phyloP scores from a whole-genome alignment of 2,888 invertebrate genomes.

The Ypsolopha sequella region DNA sequence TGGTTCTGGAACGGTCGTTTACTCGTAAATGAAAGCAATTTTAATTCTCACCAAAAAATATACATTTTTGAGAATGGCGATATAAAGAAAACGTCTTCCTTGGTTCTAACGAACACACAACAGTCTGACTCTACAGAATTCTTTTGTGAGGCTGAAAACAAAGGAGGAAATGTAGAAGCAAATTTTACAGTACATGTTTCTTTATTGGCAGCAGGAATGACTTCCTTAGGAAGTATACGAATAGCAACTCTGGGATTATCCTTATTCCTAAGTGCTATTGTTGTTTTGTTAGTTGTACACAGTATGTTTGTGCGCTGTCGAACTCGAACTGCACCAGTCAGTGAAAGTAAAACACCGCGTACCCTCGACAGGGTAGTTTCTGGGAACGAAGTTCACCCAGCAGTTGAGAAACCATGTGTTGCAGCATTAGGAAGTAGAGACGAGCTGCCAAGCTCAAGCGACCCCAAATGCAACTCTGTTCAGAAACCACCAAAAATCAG shows the following conservation, averaged over 20 bases:
- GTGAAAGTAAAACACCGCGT: slow-evolving; percentile 82
- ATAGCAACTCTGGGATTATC: slow-evolving; percentile 89
- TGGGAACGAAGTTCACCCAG: slow-evolving; percentile 61
- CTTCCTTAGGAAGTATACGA: slow-evolving; percentile 85
- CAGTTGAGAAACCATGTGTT: slow-evolving; percentile 66
- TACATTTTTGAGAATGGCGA: slow-evolving; percentile 82
- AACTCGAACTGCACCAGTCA: slow-evolving; percentile 77
- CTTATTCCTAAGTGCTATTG: slow-evolving; percentile 80
- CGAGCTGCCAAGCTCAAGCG: slow-evolving; percentile 44
- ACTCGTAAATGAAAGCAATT: slow-evolving; percentile 81
- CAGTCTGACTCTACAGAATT: slow-evolving; percentile 87
- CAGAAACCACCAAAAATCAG: slow-evolving; percentile 79
- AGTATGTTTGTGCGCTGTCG: slow-evolving; percentile 76
- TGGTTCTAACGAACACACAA: slow-evolving; percentile 85
- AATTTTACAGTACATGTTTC: slow-evolving; percentile 90
- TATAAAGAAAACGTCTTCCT: slow-evolving; percentile 80
- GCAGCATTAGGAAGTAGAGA: slow-evolving; percentile 70
- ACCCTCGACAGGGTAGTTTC: slow-evolving; percentile 80
- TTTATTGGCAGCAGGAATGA: slow-evolving; percentile 82
- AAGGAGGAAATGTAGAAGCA: slow-evolving; percentile 88
- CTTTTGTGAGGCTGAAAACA: slow-evolving; percentile 91
- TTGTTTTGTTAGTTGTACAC: slow-evolving; percentile 78
- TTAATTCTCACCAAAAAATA: slow-evolving; percentile 83
- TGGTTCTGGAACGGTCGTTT: slow-evolving; percentile 91
- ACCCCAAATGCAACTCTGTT: slow-evolving; percentile 73